A percentile compares a stretch with the other conserved stretches of the same genome.
Conservation (phyloP, 2,113 vertebrate species). For the Gila orcuttii region DNA sequence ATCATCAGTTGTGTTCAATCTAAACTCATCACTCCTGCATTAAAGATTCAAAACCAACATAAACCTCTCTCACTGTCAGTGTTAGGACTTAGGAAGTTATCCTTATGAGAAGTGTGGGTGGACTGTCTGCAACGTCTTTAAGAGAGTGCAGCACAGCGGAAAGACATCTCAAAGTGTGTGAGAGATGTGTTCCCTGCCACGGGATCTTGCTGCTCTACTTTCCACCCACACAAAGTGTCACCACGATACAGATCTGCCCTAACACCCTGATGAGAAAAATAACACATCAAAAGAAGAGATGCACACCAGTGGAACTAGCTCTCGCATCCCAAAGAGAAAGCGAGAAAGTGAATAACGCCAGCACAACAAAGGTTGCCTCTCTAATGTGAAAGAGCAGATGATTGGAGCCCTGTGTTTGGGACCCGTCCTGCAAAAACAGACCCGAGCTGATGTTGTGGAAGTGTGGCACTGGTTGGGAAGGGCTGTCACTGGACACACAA, state of each 20-base stretch:
- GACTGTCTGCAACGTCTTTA: conserved; percentile 29
- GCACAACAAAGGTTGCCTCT: conserved; percentile 48
- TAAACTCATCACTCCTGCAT: not conserved
- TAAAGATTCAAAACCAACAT: conserved; percentile 19
- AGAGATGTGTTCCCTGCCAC: conserved; percentile 51
- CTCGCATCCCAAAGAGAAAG: conserved; percentile 42
- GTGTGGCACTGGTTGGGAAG: conserved; percentile 10
- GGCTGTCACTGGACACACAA: conserved; percentile 28
- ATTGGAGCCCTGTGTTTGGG: conserved; percentile 24
- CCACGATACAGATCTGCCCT: conserved; percentile 59
- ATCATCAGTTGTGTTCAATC: not conserved
- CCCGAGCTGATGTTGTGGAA: conserved; percentile 26
- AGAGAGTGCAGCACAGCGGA: conserved; percentile 37
- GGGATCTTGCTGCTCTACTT: conserved; percentile 53
- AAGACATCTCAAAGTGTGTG: conserved; percentile 48
- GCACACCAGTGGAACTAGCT: conserved; percentile 53
- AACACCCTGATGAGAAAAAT: conserved; percentile 14
- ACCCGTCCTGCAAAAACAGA: conserved; percentile 22
- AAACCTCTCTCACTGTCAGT: conserved; percentile 19
- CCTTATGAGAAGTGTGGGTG: conserved; percentile 25
- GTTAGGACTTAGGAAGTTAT: not conserved
- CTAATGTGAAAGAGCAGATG: conserved; percentile 41
- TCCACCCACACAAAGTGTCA: conserved; percentile 50
- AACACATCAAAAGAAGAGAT: conserved; percentile 62
- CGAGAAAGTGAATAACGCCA: conserved; percentile 66